Base-by-base conservation (phyloP, 2,888 invertebrate genomes). In the Mystacides longicornis region DNA sequence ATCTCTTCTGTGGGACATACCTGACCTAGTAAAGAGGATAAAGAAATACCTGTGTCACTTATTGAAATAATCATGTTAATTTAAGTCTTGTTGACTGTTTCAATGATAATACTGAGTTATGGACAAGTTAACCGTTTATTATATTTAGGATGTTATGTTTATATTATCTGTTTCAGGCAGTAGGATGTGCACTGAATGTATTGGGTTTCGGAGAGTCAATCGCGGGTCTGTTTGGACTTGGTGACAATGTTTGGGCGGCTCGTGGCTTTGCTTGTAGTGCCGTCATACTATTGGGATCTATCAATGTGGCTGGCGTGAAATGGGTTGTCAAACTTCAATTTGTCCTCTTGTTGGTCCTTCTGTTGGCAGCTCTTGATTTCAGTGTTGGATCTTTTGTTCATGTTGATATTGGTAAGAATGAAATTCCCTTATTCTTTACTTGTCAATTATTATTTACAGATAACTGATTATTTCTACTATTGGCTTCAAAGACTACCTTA, bases 271-370 rank as follows among this genome's bases (percentile, higher is more conserved):
- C 93, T 7, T 83, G 90, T 53, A 85, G 87, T 4, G 93, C 95
- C 47, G 89, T 96, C 1, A 72, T 95, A 47, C 73, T 94, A 33
- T 78, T 97, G 18, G 87, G 93, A 54, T 84, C 88, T 59, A 94
- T 97, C 63, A 97, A 98, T 74, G 81, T 96, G 43, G 95, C 96
- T 22, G 97, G 97, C 42, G 96, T 98, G 1, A 96, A 96, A 70
- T 97, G 96, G 95, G 96, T 98, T 22, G 89, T 98, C 55, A 93
- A 97, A 67, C 75, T 97, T 53, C 97, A 98, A 69, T 93, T 97
- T 74, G 75, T 89, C 27, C 79, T 98, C 46, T 78, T 97, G 21
- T 77, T 94, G 63, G 83, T 95, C 54, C 80, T 98, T 56, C 79
- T 94, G 52, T 71, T 94, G 59, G 94, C 96, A 56, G 93, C 93